Evolutionary conservation across 1,140 invertebrate species (phyloP).

Genomic region (Battus philenor): DNA sequence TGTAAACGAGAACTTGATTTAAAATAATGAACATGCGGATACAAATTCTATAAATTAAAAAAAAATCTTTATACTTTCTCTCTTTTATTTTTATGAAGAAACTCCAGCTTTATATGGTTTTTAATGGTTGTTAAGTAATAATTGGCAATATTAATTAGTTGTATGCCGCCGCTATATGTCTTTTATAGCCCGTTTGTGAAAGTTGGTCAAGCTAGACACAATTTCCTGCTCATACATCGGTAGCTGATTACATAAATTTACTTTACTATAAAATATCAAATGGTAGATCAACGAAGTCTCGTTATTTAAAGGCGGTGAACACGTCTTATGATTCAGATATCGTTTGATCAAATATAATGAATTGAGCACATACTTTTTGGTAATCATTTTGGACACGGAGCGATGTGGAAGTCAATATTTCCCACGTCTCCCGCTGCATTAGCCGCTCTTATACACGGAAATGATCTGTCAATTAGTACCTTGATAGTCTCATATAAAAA

Average conservation of each 20-base stretch:
- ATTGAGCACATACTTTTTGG: not conserved
- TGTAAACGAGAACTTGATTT: too few relatives aligned
- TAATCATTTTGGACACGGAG: not conserved
- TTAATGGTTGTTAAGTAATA: too few relatives aligned
- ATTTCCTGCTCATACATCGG: not conserved
- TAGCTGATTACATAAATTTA: not conserved
- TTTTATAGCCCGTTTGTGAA: slow-evolving; percentile 5
- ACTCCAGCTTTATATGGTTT: too few relatives aligned
- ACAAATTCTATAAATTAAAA: too few relatives aligned
- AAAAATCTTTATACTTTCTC: too few relatives aligned
- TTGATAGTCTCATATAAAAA: too few relatives aligned
- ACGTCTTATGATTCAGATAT: not conserved
- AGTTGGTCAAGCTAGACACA: not conserved
- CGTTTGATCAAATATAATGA: slow-evolving; percentile 1
- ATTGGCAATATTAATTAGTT: slow-evolving; percentile 3
- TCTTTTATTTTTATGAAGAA: too few relatives aligned
- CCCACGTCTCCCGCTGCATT: not conserved
- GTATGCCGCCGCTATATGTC: not conserved
- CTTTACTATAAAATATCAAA: slow-evolving; percentile 10
- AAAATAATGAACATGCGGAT: too few relatives aligned
- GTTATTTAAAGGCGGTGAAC: not conserved
- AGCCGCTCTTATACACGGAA: not conserved
- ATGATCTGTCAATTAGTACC: not conserved
- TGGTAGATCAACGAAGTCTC: not conserved
- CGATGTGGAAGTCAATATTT: not conserved